Base-by-base conservation (phyloP, 2,797 vertebrate species). In the Saguinus oedipus region DNA sequence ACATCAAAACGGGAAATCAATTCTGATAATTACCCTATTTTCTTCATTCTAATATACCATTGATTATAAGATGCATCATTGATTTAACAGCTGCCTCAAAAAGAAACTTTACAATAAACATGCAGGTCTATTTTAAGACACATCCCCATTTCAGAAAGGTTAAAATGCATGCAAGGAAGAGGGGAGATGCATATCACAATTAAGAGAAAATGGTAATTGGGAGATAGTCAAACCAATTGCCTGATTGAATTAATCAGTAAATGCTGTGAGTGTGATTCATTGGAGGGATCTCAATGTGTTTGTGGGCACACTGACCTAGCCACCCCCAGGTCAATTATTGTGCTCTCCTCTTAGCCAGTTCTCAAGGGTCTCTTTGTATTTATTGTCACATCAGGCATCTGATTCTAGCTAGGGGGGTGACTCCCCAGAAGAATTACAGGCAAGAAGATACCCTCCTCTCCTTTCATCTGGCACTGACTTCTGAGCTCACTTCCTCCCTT, bases 91-190 rank as follows among this genome's bases (percentile, higher is more conserved):
- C 81, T 85, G 27, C 93, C 85, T 94, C 94, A 81, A 50, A 80
- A 87, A 72, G 19, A 75, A 90, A 75, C 53, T 94, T 88, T 61
- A 88, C 72, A 88, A 90, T 94, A 96, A 96, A 87, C 81, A 92
- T 26, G 48, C 61, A 88, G 19, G 81, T 97, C 93, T 97, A 97
- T 98, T 97, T 97, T 97, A 95, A 97, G 96, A 94, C 59, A 80
- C 6, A 30, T 86, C 10, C 59, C 64, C 94, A 94, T 96, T 96
- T 97, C 88, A 92, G 78, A 96, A 92, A 93, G 90, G 72, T 88
- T 96, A 76, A 88, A 91, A 85, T 55, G 48, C 88, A n/a, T 85
- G 11, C 30, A 22, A 55, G 87, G 36, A 93, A 91, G 42, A 76
- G 82, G 42, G 50, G 76, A 78, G 80, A 90, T 78, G 89, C 90